Evolutionary conservation across 2,888 invertebrate species (phyloP).

Genomic region (Lagria hirta): DNA sequence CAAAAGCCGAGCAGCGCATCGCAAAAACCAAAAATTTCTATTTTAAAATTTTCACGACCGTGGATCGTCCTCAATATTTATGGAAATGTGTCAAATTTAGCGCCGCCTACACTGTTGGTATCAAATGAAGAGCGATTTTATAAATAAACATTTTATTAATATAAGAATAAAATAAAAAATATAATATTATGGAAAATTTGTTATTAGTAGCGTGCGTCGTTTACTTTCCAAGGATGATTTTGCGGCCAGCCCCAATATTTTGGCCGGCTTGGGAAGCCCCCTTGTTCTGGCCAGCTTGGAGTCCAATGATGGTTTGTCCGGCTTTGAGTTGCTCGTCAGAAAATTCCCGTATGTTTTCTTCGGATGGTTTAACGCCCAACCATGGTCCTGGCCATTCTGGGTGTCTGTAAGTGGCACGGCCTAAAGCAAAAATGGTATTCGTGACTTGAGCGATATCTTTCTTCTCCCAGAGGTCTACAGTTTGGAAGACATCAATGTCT

Average conservation of each 20-base stretch:
- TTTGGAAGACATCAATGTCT: constrained; percentile 93
- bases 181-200: constrained; percentile 16
- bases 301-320: constrained; percentile 86
- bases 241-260: constrained; percentile 87
- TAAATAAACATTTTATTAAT: constrained; percentile 31
- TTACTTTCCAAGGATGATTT: constrained; percentile 87
- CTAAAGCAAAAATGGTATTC: constrained; percentile 82
- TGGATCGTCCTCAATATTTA: constrained; percentile 21
- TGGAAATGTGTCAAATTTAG: constrained; percentile 22
- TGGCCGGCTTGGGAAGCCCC: constrained; percentile 91
- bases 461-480: constrained; percentile 95
- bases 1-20: too few relatives aligned
- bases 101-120: constrained; percentile 11
- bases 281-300: constrained; percentile 95
- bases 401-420: constrained; percentile 58
- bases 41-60: constrained; percentile 13
- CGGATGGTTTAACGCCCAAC: constrained; percentile 92
- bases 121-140: too few relatives aligned
- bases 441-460: constrained; percentile 86
- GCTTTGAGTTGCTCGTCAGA: constrained; percentile 87
- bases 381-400: constrained; percentile 67
- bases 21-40: too few relatives aligned
- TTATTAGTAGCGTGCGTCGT: constrained; percentile 2
- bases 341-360: constrained; percentile 93
- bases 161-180: constrained; percentile 29